A percentile compares a stretch with the other conserved stretches of the same genome.
These are phyloP conservation scores for Pachydiplax longipennis DNA, from an alignment of 2,888 invertebrate species.

Conservation along the genomic window DNA sequence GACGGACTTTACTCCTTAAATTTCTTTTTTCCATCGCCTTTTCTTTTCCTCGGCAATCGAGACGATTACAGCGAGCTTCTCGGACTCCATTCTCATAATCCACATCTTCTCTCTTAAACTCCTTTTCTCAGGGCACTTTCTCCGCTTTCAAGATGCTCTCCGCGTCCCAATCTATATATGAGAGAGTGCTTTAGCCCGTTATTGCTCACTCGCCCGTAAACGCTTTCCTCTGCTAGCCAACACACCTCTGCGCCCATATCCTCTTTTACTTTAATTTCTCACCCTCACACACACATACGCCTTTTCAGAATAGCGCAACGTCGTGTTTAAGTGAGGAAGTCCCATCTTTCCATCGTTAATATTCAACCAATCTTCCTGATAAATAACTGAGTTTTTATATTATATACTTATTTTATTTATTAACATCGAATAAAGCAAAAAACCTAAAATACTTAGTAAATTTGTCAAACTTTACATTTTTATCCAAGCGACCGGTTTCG, in stretches of 20 bases:
- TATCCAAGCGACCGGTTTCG: no score
- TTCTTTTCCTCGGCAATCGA: background rate
- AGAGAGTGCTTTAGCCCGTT: background rate
- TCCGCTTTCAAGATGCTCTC: background rate
- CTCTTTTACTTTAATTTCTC: background rate
- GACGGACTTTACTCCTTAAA: background rate
- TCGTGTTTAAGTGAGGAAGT: no score
- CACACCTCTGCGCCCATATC: background rate
- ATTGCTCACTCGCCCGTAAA: background rate
- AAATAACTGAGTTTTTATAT: no score
- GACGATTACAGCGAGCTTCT: background rate
- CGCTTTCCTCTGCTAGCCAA: background rate
- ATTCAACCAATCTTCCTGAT: no score
- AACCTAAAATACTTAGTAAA: no score
- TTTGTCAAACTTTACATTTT: no score
- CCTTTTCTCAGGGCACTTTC: no score
- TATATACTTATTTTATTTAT: no score
- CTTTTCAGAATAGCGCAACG: background rate
- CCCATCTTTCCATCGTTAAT: no score
- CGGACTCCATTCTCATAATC: background rate
- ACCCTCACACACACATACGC: background rate
- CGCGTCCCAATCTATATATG: background rate
- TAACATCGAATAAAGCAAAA: no score
- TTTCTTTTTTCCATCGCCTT: background rate
- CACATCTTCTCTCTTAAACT: background rate